Base-by-base conservation (phyloP, 1,140 invertebrate species). In the Hyposmocoma kahamanoa region DNA sequence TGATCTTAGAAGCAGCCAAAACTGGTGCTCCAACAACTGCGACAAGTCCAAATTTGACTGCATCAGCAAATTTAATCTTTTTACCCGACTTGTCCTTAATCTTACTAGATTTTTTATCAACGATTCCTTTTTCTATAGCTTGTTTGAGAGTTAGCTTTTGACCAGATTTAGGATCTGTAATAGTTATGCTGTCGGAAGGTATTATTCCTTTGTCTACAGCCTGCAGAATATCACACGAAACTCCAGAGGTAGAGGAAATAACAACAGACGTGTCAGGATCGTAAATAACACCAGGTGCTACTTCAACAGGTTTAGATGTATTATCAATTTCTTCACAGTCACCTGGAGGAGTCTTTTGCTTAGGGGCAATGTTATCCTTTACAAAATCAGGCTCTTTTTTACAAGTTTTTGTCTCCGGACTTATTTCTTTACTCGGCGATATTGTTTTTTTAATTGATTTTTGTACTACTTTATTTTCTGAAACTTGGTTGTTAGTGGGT, bases 141-240 rank as follows among this genome's bases (percentile, higher is more conserved):
- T 96, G 93, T 15, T 90, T 87, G 17, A 97, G 84, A 24, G 90
- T 89, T 36, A 97, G 88, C 56, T 91, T 85, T 71, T 90, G 85
- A 3, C 92, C 92, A 0, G 91, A 91, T 30, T 85, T 75, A 15
- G 94, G 94, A 85, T 97, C 94, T 47, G 90, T 89, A 2, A 97
- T 87, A 62, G 91, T 88, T 2, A 97, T 88, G 13, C 89, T 88
- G 65, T 89, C 89, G 4, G 90, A 68, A 46, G 91, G 84, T 36
- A 96, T 79, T 45, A 89, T 86, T n/a, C 91, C 92, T 60, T 92
- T 89, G 34, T 90, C 87, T 1, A 95, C 80, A 6, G 93, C 93
- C 46, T 88, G 80, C 21, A 93, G 72, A 34, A 95, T 77, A 70
- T 92, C 90, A 24, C 88, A 87, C 0, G 91, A 87, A 58, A 90